A percentile compares a stretch with the other conserved stretches of the same genome.
phyloP scores from a whole-genome alignment of 2,888 invertebrate species.

The Lumbricus terrestris region DNA sequence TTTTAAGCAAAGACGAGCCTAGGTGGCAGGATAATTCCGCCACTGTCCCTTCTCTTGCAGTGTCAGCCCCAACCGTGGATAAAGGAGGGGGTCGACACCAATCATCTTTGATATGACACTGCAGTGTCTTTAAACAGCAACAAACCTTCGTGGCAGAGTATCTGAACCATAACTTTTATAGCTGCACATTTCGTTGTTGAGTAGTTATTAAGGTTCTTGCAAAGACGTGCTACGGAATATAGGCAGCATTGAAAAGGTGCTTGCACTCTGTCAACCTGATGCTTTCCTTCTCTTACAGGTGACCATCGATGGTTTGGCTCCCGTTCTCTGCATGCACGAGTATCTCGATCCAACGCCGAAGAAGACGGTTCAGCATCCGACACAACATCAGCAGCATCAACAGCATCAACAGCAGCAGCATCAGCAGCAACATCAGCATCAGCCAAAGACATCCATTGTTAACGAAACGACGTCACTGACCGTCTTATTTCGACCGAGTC shows the following conservation, averaged over 20 bases:
- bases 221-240: no score
- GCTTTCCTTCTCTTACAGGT: constrained; percentile 42
- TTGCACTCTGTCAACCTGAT: not conserved
- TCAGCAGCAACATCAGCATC: not conserved
- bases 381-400: not conserved
- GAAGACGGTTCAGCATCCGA: not conserved
- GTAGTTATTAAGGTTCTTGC: no score
- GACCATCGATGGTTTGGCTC: constrained; percentile 51
- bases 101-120: no score
- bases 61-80: no score
- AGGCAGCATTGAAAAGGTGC: not conserved
- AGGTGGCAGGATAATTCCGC: no score
- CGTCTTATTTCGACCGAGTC: not conserved
- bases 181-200: no score
- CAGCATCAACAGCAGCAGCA: not conserved
- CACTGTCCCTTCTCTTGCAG: no score
- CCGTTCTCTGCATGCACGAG: constrained; percentile 51
- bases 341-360: constrained; percentile 24
- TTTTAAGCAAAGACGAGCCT: no score
- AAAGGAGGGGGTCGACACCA: no score
- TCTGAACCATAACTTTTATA: no score
- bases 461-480: not conserved
- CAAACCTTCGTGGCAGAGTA: no score
- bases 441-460: not conserved
- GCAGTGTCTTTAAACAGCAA: no score